Conservation (phyloP, 2,888 invertebrate genomes). For the Agrochola circellaris region DNA sequence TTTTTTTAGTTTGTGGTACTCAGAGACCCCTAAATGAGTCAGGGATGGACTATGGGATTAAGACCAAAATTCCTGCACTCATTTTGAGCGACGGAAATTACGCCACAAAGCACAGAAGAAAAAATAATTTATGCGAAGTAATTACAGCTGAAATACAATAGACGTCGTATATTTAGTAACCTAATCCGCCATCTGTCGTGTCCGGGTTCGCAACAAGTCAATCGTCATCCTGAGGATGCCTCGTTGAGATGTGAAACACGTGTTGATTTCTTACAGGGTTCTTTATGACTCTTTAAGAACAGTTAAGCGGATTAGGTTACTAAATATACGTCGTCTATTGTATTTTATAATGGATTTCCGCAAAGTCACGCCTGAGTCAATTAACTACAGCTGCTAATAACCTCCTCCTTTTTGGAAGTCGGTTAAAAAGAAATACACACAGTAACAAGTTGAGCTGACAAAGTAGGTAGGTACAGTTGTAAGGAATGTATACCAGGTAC, state of each 20-base stretch:
- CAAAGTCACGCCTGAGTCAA: no score
- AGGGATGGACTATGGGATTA: neutral
- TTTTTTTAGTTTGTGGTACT: neutral
- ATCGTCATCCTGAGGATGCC: no score
- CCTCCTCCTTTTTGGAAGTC: no score
- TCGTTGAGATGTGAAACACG: no score
- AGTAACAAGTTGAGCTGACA: neutral
- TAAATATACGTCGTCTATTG: no score
- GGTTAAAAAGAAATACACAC: neutral
- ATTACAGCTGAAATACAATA: neutral
- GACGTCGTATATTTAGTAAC: no score
- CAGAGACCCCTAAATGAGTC: neutral
- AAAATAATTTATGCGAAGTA: slow-evolving; percentile 11
- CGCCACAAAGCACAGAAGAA: neutral
- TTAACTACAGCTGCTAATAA: neutral
- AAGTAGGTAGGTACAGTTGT: slow-evolving; percentile 1
- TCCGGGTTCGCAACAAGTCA: no score
- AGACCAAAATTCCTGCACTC: neutral
- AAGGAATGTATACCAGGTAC: slow-evolving; percentile 10
- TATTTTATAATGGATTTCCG: no score
- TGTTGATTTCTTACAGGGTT: no score
- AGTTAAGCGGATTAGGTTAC: no score
- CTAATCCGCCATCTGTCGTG: no score
- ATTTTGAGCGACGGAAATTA: slow-evolving; percentile 1
- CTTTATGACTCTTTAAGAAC: no score